Percentiles rank a stretch among this genome's conserved stretches.
phyloP scores from a whole-genome alignment of 2,113 vertebrate genomes.

The Acanthochromis polyacanthus region DNA sequence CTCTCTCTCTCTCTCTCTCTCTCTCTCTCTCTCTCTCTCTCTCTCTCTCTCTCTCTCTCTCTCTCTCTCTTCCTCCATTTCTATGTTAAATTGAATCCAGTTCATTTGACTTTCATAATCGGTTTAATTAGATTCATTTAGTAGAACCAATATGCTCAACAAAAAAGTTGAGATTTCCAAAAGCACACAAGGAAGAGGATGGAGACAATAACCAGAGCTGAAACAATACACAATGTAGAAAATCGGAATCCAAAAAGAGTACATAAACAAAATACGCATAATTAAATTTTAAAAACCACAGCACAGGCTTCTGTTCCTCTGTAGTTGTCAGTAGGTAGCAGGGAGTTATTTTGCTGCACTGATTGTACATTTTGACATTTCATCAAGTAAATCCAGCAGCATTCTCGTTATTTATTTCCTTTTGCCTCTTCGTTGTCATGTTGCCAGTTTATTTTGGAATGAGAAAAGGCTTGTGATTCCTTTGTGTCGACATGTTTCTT shows the following conservation, averaged over 20 bases:
- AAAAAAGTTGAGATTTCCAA: slow-evolving; percentile 27
- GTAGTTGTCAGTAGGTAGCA: slow-evolving; percentile 20
- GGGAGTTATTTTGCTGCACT: slow-evolving; percentile 39
- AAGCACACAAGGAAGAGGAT: not conserved
- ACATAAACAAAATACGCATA: slow-evolving; percentile 20
- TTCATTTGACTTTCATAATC: slow-evolving; percentile 41
- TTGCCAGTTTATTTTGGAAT: slow-evolving; percentile 46
- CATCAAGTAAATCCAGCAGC: slow-evolving; percentile 43
- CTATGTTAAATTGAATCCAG: slow-evolving; percentile 23
- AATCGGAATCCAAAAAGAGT: slow-evolving; percentile 13
- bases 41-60: too few relatives aligned
- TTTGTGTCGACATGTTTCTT: slow-evolving; percentile 28
- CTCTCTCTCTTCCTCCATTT: not conserved
- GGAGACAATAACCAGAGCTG: slow-evolving; percentile 12
- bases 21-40: too few relatives aligned
- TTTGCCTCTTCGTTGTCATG: slow-evolving; percentile 38
- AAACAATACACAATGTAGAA: slow-evolving; percentile 2
- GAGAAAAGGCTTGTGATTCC: slow-evolving; percentile 33
- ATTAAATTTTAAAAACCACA: slow-evolving; percentile 13
- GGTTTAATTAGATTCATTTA: slow-evolving; percentile 40
- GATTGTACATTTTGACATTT: slow-evolving; percentile 57
- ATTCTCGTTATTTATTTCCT: slow-evolving; percentile 53
- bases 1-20: too few relatives aligned
- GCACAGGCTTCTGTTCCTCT: slow-evolving; percentile 28
- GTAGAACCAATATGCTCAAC: slow-evolving; percentile 27